These are phyloP conservation scores for Parnassius glacialis DNA, from an alignment of 2,888 invertebrate genomes.

Conservation along the genomic window DNA sequence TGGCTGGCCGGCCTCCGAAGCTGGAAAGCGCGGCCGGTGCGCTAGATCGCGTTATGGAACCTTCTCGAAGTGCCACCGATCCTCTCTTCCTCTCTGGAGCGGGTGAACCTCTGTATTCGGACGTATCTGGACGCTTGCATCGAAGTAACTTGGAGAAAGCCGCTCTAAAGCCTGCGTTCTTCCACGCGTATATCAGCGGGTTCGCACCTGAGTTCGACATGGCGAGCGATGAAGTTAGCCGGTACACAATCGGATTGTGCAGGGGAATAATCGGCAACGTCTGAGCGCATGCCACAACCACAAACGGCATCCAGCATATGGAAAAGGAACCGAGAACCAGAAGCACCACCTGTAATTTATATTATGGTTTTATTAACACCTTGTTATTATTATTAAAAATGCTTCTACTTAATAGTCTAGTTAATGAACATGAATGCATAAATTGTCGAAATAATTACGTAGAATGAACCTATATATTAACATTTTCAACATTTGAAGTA, in stretches of 20 bases:
- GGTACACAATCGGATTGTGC: conserved; percentile 81
- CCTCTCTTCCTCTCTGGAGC: conserved; percentile 78
- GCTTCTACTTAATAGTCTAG: background rate
- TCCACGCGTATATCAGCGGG: conserved; percentile 92
- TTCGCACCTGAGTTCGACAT: conserved; percentile 91
- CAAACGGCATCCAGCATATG: conserved; percentile 90
- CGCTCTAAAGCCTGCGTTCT: conserved; percentile 87
- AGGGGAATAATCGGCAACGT: conserved; percentile 75
- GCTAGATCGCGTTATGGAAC: conserved; percentile 64
- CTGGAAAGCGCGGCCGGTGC: conserved; percentile 55
- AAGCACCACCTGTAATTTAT: conserved; percentile 84
- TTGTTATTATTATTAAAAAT: background rate
- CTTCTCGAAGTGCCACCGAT: conserved; percentile 71
- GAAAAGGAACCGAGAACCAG: conserved; percentile 90
- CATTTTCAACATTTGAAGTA: too few relatives aligned
- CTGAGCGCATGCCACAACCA: conserved; percentile 84
- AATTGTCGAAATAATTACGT: too few relatives aligned
- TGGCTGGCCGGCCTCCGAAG: conserved; percentile 67
- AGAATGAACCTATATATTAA: too few relatives aligned
- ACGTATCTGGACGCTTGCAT: conserved; percentile 83
- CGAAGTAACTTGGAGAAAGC: conserved; percentile 85
- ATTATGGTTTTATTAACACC: background rate
- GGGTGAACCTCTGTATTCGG: conserved; percentile 78
- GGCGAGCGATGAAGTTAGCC: conserved; percentile 85
- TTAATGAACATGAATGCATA: too few relatives aligned